Evolutionary conservation across 2,797 vertebrate species (phyloP).

Genomic region (Pangasius djambal): DNA sequence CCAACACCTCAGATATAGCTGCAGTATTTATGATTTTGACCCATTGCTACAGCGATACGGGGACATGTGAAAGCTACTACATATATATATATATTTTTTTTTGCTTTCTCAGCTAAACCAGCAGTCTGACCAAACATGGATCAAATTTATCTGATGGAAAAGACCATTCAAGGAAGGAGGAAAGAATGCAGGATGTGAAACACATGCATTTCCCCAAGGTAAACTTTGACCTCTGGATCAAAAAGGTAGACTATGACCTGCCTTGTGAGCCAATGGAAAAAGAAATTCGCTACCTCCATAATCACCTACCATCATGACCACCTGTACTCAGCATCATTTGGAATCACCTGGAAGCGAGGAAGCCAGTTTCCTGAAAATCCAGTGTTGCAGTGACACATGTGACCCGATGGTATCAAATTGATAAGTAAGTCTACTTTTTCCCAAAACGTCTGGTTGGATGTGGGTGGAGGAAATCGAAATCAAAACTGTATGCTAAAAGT

Average conservation of each 20-base stretch:
- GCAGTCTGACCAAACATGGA: neutral
- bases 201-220: neutral
- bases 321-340: neutral
- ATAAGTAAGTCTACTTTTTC: neutral
- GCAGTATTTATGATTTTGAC: constrained; percentile 7
- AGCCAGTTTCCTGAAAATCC: neutral
- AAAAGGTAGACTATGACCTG: neutral
- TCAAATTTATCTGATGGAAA: neutral
- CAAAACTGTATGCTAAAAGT: neutral
- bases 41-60: too few species aligned
- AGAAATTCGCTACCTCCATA: neutral
- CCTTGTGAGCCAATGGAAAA: neutral
- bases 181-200: neutral
- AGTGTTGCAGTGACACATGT: neutral
- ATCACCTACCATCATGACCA: neutral
- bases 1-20: neutral
- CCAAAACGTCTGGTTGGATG: neutral
- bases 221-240: neutral
- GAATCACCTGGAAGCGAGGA: neutral
- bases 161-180: neutral
- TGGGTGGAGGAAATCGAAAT: too few species aligned
- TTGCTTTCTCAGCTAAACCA: neutral
- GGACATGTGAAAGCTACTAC: neutral
- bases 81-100: neutral
- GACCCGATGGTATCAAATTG: neutral